Evolutionary conservation across 2,888 invertebrate genomes (phyloP).

Genomic region (Galeopsomyia nigrocyanea): DNA sequence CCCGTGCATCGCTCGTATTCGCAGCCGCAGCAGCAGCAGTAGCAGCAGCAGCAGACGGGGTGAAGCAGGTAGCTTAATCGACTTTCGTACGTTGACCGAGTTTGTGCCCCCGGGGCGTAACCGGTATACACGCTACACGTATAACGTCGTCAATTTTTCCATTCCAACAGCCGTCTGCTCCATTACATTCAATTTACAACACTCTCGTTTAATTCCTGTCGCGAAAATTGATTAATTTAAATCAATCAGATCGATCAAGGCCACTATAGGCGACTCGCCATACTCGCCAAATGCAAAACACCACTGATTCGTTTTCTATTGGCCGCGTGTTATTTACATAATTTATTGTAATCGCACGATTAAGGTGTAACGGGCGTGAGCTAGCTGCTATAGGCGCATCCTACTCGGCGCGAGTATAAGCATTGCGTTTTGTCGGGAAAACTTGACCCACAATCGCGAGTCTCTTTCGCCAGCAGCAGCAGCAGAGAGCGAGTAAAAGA

Average conservation of each 20-base stretch:
- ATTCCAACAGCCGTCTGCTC: no score
- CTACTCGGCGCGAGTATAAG: constrained; percentile 21
- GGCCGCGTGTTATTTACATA: constrained; percentile 17
- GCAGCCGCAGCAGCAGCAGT: constrained; percentile 13
- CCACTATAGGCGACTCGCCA: neutral
- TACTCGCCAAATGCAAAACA: neutral
- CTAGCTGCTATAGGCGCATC: neutral
- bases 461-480: constrained; percentile 5
- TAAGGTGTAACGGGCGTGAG: constrained; percentile 12
- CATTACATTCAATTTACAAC: no score
- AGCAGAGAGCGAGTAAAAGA: no score
- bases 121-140: constrained; percentile 23
- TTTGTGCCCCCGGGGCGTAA: constrained; percentile 11
- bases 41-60: neutral
- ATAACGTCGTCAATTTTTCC: no score
- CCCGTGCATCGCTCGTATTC: constrained; percentile 1
- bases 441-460: constrained; percentile 43
- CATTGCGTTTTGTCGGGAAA: constrained; percentile 46
- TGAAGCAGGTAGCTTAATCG: constrained; percentile 15
- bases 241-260: neutral
- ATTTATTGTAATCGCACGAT: constrained; percentile 39
- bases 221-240: no score
- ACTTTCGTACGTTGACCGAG: constrained; percentile 38
- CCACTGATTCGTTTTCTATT: constrained; percentile 8
- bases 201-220: no score